Evolutionary conservation across 2,113 vertebrate genomes (phyloP).

Genomic region (Astatotilapia flaviijosephi): DNA sequence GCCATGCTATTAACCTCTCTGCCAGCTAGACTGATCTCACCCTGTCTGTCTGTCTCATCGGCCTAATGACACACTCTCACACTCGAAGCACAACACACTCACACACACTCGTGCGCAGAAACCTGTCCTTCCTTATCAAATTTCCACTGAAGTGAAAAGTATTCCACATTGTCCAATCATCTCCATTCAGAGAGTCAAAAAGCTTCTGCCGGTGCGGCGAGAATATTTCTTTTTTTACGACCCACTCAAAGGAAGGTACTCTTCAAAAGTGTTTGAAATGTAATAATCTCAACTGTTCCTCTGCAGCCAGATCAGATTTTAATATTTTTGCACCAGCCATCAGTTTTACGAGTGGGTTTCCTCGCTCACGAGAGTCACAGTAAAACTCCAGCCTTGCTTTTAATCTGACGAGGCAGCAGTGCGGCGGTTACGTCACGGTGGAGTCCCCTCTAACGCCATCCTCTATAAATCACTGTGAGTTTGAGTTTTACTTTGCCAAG

Average conservation of each 20-base stretch:
- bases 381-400: constrained; percentile 33
- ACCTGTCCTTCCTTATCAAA: constrained; percentile 65
- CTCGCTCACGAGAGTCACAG: constrained; percentile 15
- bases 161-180: constrained; percentile 63
- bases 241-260: constrained; percentile 50
- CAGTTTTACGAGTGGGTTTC: constrained; percentile 30
- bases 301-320: constrained; percentile 41
- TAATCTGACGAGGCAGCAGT: constrained; percentile 24
- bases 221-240: constrained; percentile 20
- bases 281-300: constrained; percentile 43
- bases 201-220: constrained; percentile 14
- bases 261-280: constrained; percentile 45
- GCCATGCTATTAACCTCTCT: constrained; percentile 71
- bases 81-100: neutral
- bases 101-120: constrained; percentile 4
- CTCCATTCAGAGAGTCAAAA: constrained; percentile 54
- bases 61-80: constrained; percentile 60
- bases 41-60: constrained; percentile 60
- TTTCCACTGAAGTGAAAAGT: constrained; percentile 61
- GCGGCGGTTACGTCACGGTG: neutral
- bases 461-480: constrained; percentile 38
- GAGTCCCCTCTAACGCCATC: constrained; percentile 10
- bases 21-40: constrained; percentile 62
- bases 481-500: constrained; percentile 14
- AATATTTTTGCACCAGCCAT: constrained; percentile 4